Base-by-base conservation (phyloP, 2,888 invertebrate genomes). In the Pelosia muscerda region DNA sequence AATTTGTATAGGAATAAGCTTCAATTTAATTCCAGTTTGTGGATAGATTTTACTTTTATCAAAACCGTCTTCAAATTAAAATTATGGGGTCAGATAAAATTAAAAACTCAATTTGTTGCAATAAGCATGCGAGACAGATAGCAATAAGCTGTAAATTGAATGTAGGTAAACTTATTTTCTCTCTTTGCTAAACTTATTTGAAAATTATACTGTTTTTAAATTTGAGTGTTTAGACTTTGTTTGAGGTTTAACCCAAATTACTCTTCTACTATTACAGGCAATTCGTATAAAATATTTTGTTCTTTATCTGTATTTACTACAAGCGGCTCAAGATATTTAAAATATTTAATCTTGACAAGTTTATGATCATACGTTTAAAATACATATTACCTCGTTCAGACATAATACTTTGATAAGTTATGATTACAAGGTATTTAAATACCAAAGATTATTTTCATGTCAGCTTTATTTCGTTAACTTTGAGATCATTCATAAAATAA, bases 381-480 rank as follows among this genome's bases (percentile, higher is more conserved):
- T 49, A 49, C 2, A 6, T 19, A 19, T 8, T 49, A 49, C 19
- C 5, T 49, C n/a, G 49, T n/a, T 49, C n/a, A 66, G 63, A 42
- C 57, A 49, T 71, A 28, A 69, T 31, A 28, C 49, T 61, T 65
- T 31, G 65, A 23, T 58, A 66, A 64, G 22, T 38, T 26, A 31
- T 28, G 22, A 56, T n/a, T 9, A 49, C 53, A 10, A 49, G 49
- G 53, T 25, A 15, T 55, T 55, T 38, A 2, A n/a, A 23, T 38
- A 15, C 19, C 11, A 9, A 25, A 34, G 8, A 53, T 31, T 31
- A 34, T 13, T 49, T n/a, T 31, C 34, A 59, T 53, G 59, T 25
- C 31, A 59, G 34, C 2, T 31, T 65, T 57, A 42, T 15, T 26
- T 42, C 23, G 4, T 19, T 38, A 38, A 25, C 31, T 25, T 22